These are phyloP conservation scores for Pteropus alecto DNA, from an alignment of 2,113 vertebrate genomes.

Conservation along the genomic window DNA sequence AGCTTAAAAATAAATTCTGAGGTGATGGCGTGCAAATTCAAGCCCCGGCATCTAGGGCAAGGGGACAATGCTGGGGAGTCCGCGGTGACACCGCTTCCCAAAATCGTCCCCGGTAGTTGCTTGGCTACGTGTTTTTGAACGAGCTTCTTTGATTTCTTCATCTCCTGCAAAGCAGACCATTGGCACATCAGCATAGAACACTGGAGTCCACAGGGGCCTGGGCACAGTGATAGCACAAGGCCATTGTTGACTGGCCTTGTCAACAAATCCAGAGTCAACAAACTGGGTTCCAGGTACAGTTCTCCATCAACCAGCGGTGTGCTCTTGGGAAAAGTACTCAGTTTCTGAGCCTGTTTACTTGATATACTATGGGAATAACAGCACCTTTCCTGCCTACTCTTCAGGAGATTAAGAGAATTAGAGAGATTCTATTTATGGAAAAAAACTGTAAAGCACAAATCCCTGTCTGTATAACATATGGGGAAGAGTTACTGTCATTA, in stretches of 20 bases:
- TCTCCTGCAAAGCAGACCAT: background rate
- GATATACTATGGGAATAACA: background rate
- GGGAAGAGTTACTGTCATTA: background rate
- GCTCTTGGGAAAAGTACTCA: background rate
- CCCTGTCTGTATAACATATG: fast-evolving
- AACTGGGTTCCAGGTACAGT: background rate
- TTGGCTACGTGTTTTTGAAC: fast-evolving
- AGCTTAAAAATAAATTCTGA: background rate
- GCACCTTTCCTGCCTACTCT: background rate
- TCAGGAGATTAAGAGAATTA: background rate
- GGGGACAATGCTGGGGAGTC: background rate
- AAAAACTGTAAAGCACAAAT: background rate
- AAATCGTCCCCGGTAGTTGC: background rate
- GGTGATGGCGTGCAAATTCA: background rate
- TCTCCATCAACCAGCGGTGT: background rate
- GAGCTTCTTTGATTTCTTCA: background rate
- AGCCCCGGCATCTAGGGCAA: background rate
- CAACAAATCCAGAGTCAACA: background rate
- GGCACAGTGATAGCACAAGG: fast-evolving
- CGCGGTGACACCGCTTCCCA: background rate
- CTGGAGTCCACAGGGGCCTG: background rate
- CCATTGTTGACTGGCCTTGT: background rate
- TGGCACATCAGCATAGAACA: background rate
- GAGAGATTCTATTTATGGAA: background rate
- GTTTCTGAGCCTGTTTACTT: background rate